Percentiles rank a stretch among this genome's conserved stretches.
phyloP scores from a whole-genome alignment of 2,888 invertebrate genomes.

The Agonum fuliginosum region DNA sequence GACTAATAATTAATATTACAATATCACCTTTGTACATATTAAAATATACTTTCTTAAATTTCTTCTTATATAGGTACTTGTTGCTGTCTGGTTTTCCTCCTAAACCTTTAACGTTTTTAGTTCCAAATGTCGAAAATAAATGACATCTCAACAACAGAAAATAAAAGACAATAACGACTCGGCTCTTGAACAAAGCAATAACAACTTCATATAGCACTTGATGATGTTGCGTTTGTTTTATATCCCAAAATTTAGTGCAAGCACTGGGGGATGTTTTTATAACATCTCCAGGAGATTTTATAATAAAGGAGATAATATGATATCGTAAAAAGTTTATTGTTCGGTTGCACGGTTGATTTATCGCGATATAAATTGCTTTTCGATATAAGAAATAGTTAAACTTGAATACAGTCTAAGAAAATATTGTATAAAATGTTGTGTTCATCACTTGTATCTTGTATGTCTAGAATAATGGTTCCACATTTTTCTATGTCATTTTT shows the following conservation, averaged over 20 bases:
- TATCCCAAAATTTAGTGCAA: conserved; percentile 19
- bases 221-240: conserved; percentile 36
- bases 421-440: neutral
- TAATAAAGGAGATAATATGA: neutral
- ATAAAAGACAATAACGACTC: conserved; percentile 12
- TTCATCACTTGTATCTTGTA: too few relatives aligned
- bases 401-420: too few relatives aligned
- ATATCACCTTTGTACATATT: too few relatives aligned
- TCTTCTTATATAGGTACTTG: neutral
- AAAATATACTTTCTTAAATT: neutral
- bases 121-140: conserved; percentile 43
- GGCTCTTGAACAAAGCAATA: conserved; percentile 30
- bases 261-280: conserved; percentile 1
- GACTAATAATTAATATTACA: too few relatives aligned
- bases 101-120: conserved; percentile 5
- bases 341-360: neutral
- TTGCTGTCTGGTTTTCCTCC: conserved; percentile 23
- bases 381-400: too few relatives aligned
- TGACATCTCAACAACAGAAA: conserved; percentile 15
- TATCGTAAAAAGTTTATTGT: neutral
- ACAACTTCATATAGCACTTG: conserved; percentile 32
- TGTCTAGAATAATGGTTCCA: neutral
- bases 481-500: conserved; percentile 12
- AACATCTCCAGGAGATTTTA: neutral
- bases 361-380: too few relatives aligned